A percentile compares a stretch with the other conserved stretches of the same genome.
Evolutionary conservation across 2,797 vertebrate genomes (phyloP).

Genomic region (Luscinia luscinia): DNA sequence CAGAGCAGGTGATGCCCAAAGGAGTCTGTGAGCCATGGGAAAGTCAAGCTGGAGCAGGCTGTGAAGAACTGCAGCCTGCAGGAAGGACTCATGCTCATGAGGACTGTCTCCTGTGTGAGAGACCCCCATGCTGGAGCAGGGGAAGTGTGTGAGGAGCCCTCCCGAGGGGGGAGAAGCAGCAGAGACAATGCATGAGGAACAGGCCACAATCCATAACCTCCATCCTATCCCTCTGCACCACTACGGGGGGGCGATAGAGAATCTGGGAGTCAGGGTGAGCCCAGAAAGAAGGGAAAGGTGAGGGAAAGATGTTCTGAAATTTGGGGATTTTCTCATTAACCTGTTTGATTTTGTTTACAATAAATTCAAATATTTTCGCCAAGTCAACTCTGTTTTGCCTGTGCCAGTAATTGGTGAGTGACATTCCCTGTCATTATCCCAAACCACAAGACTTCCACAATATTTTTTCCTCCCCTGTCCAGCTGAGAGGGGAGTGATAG

Average conservation of each 20-base stretch:
- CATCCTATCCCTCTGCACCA: neutral
- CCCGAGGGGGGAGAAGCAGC: neutral
- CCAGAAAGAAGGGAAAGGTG: neutral
- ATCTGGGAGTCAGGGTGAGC: neutral
- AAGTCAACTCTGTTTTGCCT: fast-evolving
- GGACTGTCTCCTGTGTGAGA: neutral
- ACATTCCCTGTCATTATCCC: fast-evolving
- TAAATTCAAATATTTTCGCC: neutral
- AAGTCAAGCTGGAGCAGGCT: neutral
- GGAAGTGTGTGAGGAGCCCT: neutral
- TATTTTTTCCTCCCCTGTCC: neutral
- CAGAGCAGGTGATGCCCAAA: neutral
- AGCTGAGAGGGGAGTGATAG: neutral
- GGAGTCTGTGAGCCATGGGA: fast-evolving
- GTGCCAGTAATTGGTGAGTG: neutral
- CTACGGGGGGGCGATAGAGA: neutral
- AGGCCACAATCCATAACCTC: neutral
- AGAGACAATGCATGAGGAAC: neutral
- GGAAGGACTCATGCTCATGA: neutral
- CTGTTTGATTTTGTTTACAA: neutral
- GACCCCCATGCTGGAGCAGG: neutral
- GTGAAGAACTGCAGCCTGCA: neutral
- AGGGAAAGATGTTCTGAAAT: neutral
- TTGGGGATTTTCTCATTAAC: neutral
- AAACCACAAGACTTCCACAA: neutral